A percentile compares a stretch with the other conserved stretches of the same genome.
These are phyloP conservation scores for Myiozetetes cayanensis DNA, from an alignment of 2,113 vertebrate species.

Conservation along the genomic window DNA sequence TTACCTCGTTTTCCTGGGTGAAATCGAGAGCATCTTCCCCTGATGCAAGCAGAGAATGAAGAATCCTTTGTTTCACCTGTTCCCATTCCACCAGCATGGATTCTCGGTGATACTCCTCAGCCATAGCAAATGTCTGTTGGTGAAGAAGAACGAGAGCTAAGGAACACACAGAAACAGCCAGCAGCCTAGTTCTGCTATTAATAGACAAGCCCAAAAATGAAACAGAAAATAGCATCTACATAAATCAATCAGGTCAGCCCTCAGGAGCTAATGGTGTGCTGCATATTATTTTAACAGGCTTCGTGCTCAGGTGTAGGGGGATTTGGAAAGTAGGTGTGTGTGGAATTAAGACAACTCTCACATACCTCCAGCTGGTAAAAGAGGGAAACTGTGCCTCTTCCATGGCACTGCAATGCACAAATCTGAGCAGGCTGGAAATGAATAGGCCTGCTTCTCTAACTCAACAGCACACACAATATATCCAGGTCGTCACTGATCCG, in stretches of 20 bases:
- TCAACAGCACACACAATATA: not conserved
- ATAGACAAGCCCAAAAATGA: not conserved
- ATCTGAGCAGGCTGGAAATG: not conserved
- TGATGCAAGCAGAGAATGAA: slow-evolving; percentile 93
- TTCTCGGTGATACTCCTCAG: slow-evolving; percentile 95
- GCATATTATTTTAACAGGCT: not conserved
- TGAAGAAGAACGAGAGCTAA: not conserved
- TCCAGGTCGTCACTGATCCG: not conserved
- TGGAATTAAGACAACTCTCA: not conserved
- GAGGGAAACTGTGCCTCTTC: not conserved
- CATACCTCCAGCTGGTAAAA: not conserved
- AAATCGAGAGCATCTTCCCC: slow-evolving; percentile 97
- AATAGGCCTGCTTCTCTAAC: not conserved
- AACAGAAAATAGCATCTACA: not conserved
- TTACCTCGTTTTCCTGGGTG: slow-evolving; percentile 95
- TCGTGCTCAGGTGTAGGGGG: not conserved
- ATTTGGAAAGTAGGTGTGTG: not conserved
- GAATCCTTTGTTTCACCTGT: slow-evolving; percentile 96
- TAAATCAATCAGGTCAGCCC: not conserved
- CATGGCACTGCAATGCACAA: not conserved
- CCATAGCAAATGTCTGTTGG: slow-evolving; percentile 91
- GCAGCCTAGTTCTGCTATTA: not conserved
- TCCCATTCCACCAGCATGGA: slow-evolving; percentile 99
- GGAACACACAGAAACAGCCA: not conserved
- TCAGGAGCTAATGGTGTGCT: not conserved